Base-by-base conservation (phyloP, 2,113 vertebrate species). In the Meleagris gallopavo region DNA sequence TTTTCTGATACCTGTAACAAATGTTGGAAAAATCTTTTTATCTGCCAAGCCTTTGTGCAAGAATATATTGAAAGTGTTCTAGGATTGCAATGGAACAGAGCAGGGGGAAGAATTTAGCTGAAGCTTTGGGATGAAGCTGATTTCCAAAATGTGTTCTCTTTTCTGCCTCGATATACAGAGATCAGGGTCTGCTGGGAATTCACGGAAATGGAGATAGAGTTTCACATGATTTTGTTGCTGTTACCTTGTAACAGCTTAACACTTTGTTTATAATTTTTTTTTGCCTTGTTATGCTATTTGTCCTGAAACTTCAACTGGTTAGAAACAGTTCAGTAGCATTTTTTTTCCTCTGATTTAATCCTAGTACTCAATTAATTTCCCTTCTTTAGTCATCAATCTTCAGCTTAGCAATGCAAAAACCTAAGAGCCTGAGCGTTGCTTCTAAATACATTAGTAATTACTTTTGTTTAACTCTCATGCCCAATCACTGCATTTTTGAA, bases 291-390 rank as follows among this genome's bases (percentile, higher is more conserved):
- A 70, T 27, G 14, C 50, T 41, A 90, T 73, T 79, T 80, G n/a
- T 92, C 74, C 41, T 74, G 67, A 60, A 79, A 60, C 16, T 85
- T 45, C 46, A 88, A 36, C 78, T 86, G 75, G 7, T 46, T 89
- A 30, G 75, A 70, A 64, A 77, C 0, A 0, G 25, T 38, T 83
- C n/a, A 66, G 78, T 91, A 83, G 78, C 75, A 52, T 45, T 81
- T 90, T 74, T 90, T 64, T 90, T 87, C 13, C 1, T 7, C 86
- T 45, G 43, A 46, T 93, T 93, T 88, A 74, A 85, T 93, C 40
- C 32, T 2, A 74, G 46, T 13, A 1, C 88, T 95, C 94, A 91
- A 95, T 92, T 93, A 85, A 94, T 93, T 82, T 89, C 25, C 16
- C 46, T 0, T 6, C 64, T 83, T 94, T 64, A 83, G 79, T 89